These are phyloP conservation scores for Parnassius apollo DNA, from an alignment of 2,888 invertebrate genomes.

Conservation along the genomic window DNA sequence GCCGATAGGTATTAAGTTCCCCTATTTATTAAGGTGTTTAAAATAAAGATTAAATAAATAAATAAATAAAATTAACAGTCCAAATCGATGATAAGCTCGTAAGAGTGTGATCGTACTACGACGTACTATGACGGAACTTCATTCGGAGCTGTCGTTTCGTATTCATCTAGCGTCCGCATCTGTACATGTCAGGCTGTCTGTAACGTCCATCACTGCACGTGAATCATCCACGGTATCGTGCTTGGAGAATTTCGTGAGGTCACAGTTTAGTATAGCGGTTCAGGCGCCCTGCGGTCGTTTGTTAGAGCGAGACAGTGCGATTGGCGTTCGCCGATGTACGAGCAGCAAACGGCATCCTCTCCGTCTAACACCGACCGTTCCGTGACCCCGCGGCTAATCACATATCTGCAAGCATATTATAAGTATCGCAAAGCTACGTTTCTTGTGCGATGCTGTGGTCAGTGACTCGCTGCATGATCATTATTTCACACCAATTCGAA, in stretches of 20 bases:
- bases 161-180: constrained; percentile 70
- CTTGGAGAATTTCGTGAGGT: constrained; percentile 78
- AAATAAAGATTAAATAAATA: too few species aligned
- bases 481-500: constrained; percentile 5
- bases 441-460: constrained; percentile 71
- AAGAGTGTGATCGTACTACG: not conserved
- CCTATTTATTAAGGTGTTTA: too few species aligned
- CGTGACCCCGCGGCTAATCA: constrained; percentile 78
- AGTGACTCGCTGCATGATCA: constrained; percentile 58
- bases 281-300: constrained; percentile 76
- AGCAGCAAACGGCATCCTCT: constrained; percentile 52
- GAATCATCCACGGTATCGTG: constrained; percentile 75
- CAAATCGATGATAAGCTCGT: constrained; percentile 42
- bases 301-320: constrained; percentile 52
- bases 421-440: constrained; percentile 75
- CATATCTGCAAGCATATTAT: constrained; percentile 80
- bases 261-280: constrained; percentile 80
- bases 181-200: constrained; percentile 59
- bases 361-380: constrained; percentile 76
- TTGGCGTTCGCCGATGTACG: constrained; percentile 40
- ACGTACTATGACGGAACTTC: constrained; percentile 34
- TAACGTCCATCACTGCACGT: constrained; percentile 61
- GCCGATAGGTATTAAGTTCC: too few species aligned
- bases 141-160: constrained; percentile 42
- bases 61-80: not conserved